phyloP scores from a whole-genome alignment of 2,797 vertebrate genomes.

The Rachycentron canadum region DNA sequence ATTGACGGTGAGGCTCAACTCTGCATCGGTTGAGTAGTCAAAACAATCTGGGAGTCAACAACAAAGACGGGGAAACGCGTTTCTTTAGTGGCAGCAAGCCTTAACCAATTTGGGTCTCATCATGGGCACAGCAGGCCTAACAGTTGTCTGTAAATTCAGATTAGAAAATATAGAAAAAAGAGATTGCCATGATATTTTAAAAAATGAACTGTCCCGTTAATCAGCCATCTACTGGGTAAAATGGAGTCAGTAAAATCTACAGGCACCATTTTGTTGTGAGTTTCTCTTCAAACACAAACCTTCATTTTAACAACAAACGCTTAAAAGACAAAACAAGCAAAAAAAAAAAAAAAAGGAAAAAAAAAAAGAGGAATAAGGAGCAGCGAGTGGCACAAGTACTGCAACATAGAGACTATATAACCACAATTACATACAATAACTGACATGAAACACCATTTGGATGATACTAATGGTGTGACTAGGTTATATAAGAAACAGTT shows the following conservation, averaged over 20 bases:
- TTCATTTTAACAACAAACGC: conserved; percentile 42
- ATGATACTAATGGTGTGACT: conserved; percentile 58
- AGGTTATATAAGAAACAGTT: conserved; percentile 33
- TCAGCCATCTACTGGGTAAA: conserved; percentile 12
- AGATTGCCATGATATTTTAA: background rate
- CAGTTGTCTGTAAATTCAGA: conserved; percentile 24
- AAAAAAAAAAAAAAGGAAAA: conserved; percentile 36
- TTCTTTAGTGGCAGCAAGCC: conserved; percentile 79
- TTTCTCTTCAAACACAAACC: conserved; percentile 30
- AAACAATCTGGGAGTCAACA: conserved; percentile 99
- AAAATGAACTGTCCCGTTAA: conserved; percentile 13
- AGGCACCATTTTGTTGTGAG: conserved; percentile 65
- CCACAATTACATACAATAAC: conserved; percentile 47
- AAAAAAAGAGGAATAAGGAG: conserved; percentile 37
- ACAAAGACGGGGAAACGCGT: conserved; percentile 90
- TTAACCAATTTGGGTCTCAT: conserved; percentile 44
- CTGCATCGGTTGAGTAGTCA: conserved; percentile 97
- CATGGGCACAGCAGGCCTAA: conserved; percentile 51
- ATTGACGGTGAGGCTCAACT: conserved; percentile 93
- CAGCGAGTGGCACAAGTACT: conserved; percentile 69
- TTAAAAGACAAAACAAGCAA: conserved; percentile 57
- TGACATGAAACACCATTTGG: conserved; percentile 66
- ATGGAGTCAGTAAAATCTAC: conserved; percentile 37
- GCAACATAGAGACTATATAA: conserved; percentile 63
- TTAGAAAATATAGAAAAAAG: conserved; percentile 26